Conservation (phyloP, 2,797 vertebrate species). For the Girardinus metallicus region DNA sequence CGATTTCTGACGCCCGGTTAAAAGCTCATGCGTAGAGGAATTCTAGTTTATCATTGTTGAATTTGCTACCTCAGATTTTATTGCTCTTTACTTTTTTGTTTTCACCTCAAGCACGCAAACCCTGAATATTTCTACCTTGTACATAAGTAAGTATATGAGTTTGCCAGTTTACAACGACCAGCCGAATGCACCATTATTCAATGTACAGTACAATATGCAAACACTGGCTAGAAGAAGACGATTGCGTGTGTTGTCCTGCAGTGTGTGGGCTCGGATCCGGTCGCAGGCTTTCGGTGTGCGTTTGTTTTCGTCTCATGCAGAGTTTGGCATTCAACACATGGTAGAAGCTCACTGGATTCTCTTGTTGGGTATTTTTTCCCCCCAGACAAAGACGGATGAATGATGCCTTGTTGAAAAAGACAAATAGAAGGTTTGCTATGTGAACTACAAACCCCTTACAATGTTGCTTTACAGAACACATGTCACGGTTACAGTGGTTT, state of each 20-base stretch:
- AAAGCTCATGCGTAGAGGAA: constrained; percentile 14
- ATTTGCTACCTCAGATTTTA: constrained; percentile 80
- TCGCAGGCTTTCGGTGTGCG: constrained; percentile 54
- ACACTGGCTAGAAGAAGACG: constrained; percentile 64
- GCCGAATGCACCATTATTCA: constrained; percentile 71
- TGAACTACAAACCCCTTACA: constrained; percentile 24
- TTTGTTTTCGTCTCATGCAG: constrained; percentile 55
- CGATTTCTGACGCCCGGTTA: constrained; percentile 17
- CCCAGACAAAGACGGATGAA: constrained; percentile 13
- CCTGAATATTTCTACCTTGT: constrained; percentile 64
- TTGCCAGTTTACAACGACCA: constrained; percentile 73
- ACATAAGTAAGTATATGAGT: constrained; percentile 52
- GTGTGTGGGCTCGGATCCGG: constrained; percentile 54
- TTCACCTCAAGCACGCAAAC: constrained; percentile 40
- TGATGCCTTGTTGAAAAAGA: constrained; percentile 14
- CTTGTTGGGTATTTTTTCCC: neutral
- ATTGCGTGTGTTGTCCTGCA: constrained; percentile 50
- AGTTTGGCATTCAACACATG: constrained; percentile 38
- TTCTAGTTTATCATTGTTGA: constrained; percentile 53
- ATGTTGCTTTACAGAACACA: neutral
- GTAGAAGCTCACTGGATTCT: constrained; percentile 41
- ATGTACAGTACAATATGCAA: constrained; percentile 80
- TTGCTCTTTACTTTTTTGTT: constrained; percentile 41
- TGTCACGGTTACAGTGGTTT: neutral
- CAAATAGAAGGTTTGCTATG: neutral